phyloP scores from a whole-genome alignment of 1,140 invertebrate genomes.

The Eupristina koningsbergeri region DNA sequence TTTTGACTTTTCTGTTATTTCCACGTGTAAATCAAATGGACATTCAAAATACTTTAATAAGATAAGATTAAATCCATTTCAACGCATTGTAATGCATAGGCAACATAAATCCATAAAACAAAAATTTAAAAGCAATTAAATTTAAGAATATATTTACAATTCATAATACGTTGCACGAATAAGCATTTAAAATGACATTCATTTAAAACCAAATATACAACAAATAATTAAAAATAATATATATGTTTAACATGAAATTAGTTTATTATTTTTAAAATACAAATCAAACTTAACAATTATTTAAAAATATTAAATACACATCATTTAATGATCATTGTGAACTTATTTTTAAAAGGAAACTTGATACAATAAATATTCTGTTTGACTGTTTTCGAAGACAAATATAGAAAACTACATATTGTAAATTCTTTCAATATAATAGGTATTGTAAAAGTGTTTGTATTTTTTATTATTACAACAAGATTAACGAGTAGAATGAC shows the following conservation, averaged over 20 bases:
- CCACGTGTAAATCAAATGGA: background rate
- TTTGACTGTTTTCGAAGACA: background rate
- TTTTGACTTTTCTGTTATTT: background rate
- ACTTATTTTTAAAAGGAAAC: background rate
- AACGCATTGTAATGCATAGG: background rate
- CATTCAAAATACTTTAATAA: constrained; percentile 13
- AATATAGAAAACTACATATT: background rate
- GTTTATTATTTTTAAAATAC: background rate
- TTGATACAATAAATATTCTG: background rate
- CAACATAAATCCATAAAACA: background rate
- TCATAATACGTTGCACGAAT: background rate
- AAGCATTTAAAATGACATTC: background rate
- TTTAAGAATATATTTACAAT: background rate
- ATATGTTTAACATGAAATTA: background rate
- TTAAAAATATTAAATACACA: background rate
- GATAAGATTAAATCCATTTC: constrained; percentile 25
- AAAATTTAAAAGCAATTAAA: constrained; percentile 6
- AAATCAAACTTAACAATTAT: background rate
- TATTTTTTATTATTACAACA: too few relatives aligned
- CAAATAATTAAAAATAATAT: background rate
- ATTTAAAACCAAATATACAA: background rate
- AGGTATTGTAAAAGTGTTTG: too few relatives aligned
- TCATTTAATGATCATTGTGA: background rate
- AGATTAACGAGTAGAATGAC: too few relatives aligned
- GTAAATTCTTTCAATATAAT: too few relatives aligned